Evolutionary conservation across 2,888 invertebrate species (phyloP).

Genomic region (Platycnemis pennipes): DNA sequence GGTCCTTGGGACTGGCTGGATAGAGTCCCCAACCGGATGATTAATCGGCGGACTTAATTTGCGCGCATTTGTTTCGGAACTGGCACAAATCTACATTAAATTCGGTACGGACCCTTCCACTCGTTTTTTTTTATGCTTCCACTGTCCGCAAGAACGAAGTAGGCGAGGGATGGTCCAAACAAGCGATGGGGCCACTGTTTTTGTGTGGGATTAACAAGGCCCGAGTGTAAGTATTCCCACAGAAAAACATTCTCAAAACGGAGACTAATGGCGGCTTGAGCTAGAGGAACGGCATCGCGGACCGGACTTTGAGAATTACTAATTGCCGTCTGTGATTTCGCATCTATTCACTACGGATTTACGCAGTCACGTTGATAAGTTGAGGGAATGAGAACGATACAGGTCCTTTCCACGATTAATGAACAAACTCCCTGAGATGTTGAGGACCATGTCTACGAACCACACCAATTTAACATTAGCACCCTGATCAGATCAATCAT

Average conservation of each 20-base stretch:
- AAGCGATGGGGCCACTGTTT: background rate
- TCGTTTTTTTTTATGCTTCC: background rate
- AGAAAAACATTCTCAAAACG: background rate
- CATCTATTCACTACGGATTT: too few relatives aligned
- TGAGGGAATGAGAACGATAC: too few relatives aligned
- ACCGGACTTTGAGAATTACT: too few relatives aligned
- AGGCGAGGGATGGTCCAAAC: background rate
- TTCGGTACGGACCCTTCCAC: background rate
- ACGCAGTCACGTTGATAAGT: too few relatives aligned
- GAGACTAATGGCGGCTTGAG: background rate
- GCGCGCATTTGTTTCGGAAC: conserved; percentile 1
- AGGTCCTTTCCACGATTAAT: too few relatives aligned
- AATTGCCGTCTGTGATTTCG: too few relatives aligned
- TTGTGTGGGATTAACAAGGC: background rate
- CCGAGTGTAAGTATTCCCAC: background rate
- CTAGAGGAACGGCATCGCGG: too few relatives aligned
- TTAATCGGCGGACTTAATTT: conserved; percentile 21
- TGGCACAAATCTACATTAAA: conserved; percentile 23
- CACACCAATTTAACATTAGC: too few relatives aligned
- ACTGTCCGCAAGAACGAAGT: background rate
- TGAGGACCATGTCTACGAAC: too few relatives aligned
- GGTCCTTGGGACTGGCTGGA: background rate
- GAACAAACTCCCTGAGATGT: too few relatives aligned
- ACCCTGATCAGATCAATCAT: too few relatives aligned
- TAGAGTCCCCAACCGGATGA: conserved; percentile 11